Conservation (phyloP, 37 sponge, comb jelly and placozoan species). For the Eunapius fragilis region DNA sequence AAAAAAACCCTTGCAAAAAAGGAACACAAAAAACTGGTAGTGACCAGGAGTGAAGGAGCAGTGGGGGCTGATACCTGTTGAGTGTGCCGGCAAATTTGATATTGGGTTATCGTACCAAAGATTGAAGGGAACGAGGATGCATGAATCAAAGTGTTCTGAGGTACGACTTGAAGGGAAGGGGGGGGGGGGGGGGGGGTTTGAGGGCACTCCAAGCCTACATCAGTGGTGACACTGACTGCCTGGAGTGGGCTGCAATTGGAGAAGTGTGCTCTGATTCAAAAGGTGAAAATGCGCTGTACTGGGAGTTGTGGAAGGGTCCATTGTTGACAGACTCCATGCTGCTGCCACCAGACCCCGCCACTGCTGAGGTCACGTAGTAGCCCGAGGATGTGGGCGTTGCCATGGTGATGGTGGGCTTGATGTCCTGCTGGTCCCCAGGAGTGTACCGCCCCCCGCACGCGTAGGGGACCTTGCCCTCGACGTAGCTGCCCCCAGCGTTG, state of each 20-base stretch:
- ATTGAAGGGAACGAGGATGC: neutral
- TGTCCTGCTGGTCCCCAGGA: constrained; percentile 3
- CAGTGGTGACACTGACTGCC: neutral
- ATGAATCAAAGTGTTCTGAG: neutral
- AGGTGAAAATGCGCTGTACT: constrained; percentile 36
- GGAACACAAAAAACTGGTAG: neutral
- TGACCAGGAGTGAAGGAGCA: neutral
- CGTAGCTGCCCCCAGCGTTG: neutral
- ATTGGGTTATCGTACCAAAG: no score
- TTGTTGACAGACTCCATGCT: constrained; percentile 1
- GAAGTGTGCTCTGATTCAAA: constrained; percentile 8
- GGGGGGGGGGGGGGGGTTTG: neutral
- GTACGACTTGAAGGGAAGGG: neutral
- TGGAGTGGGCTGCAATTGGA: neutral
- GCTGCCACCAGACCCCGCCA: neutral
- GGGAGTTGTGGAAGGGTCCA: constrained; percentile 2
- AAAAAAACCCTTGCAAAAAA: neutral
- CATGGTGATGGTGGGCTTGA: constrained; percentile 29
- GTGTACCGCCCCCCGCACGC: neutral
- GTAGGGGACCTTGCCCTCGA: neutral
- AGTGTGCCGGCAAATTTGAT: neutral
- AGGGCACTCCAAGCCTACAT: neutral
- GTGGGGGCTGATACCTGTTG: neutral
- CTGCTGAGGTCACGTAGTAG: neutral
- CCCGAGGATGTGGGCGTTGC: neutral